These are phyloP conservation scores for Ramphastos sulfuratus DNA, from an alignment of 2,113 vertebrate species.

Conservation along the genomic window DNA sequence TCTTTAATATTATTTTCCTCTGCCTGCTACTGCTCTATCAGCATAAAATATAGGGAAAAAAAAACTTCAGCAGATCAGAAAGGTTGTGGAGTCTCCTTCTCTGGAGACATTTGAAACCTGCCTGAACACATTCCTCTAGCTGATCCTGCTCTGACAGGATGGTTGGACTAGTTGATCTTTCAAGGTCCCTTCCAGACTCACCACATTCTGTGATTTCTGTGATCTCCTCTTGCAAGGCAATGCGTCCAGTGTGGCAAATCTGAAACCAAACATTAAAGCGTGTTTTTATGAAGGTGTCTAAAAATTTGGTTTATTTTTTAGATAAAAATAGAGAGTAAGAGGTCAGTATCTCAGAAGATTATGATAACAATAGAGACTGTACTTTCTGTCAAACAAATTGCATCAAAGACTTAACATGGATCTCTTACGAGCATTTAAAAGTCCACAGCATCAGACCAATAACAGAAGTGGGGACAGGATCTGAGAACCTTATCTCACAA, in stretches of 20 bases:
- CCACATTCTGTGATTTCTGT: too few relatives aligned
- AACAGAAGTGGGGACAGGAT: background rate
- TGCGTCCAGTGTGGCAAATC: background rate
- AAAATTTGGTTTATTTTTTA: background rate
- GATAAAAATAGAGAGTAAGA: background rate
- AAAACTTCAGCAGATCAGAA: background rate
- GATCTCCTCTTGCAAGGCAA: background rate
- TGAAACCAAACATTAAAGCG: background rate
- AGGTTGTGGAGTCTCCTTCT: too few relatives aligned
- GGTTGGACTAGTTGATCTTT: too few relatives aligned
- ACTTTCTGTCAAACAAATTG: background rate
- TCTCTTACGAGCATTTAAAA: background rate
- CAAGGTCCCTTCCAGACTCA: too few relatives aligned
- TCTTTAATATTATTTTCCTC: background rate
- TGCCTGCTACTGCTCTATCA: background rate
- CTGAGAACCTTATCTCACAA: background rate
- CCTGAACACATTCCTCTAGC: too few relatives aligned
- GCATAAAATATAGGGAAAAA: background rate
- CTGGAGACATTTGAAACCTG: too few relatives aligned
- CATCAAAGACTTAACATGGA: background rate
- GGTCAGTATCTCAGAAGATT: background rate
- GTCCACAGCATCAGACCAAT: background rate
- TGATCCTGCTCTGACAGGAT: too few relatives aligned
- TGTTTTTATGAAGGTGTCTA: background rate
- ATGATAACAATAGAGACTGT: rapidly evolving